Evolutionary conservation across 1,140 invertebrate species (phyloP).

Genomic region (Sogatella furcifera): DNA sequence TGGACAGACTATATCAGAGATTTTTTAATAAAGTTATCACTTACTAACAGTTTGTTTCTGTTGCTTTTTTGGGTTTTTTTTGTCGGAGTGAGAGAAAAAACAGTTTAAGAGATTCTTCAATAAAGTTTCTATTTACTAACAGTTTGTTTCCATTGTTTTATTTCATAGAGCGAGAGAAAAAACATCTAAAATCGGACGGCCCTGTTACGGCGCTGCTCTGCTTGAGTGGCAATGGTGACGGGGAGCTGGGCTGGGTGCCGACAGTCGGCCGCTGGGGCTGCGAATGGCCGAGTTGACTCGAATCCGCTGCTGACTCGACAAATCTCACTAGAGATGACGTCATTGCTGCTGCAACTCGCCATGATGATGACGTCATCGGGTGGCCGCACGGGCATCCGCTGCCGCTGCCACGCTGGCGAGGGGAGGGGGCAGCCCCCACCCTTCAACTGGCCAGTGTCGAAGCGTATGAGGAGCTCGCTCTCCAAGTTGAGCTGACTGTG

Average conservation of each 20-base stretch:
- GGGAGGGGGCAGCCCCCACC: conserved; percentile 31
- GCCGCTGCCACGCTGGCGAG: conserved; percentile 53
- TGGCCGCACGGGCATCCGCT: conserved; percentile 52
- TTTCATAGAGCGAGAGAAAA: conserved; percentile 46
- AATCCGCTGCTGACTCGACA: conserved; percentile 20
- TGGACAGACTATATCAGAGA: too few relatives aligned
- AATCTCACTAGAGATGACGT: too few relatives aligned
- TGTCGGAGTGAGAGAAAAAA: background rate
- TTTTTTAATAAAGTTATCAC: too few relatives aligned
- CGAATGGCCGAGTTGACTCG: conserved; percentile 91
- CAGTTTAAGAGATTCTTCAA: too few relatives aligned
- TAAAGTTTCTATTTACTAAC: too few relatives aligned
- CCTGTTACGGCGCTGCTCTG: conserved; percentile 44
- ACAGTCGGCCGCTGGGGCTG: conserved; percentile 72
- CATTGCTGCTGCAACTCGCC: too few relatives aligned
- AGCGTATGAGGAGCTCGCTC: conserved; percentile 68
- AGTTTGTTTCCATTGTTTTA: conserved; percentile 19
- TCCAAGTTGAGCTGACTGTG: conserved; percentile 59
- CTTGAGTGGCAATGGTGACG: too few relatives aligned
- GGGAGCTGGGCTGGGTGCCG: conserved; percentile 53
- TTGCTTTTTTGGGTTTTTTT: too few relatives aligned
- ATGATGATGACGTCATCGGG: background rate
- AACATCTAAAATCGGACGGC: conserved; percentile 38
- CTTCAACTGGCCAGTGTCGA: conserved; percentile 45
- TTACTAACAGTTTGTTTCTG: too few relatives aligned